phyloP scores from a whole-genome alignment of 2,888 invertebrate species.

The Pristionchus exspectatus region DNA sequence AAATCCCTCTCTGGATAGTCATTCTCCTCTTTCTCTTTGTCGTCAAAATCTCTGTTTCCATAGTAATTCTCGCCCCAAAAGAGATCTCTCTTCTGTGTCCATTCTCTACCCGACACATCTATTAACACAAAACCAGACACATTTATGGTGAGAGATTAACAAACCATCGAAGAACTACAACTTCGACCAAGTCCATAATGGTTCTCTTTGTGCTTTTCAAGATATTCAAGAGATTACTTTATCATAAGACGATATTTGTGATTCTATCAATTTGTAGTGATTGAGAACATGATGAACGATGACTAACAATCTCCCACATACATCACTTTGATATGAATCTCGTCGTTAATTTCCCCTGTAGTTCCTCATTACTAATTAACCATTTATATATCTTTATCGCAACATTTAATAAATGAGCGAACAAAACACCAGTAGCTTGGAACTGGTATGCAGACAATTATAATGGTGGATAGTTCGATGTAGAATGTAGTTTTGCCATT shows the following conservation, averaged over 20 bases:
- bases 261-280: neutral
- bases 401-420: no score
- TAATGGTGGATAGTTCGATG: no score
- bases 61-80: constrained; percentile 3
- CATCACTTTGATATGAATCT: constrained; percentile 16
- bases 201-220: neutral
- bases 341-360: neutral
- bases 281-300: neutral
- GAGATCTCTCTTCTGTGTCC: neutral
- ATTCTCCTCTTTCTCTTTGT: neutral
- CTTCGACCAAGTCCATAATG: neutral
- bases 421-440: no score
- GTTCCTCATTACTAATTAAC: neutral
- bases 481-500: no score
- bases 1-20: neutral
- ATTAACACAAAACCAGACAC: constrained; percentile 7
- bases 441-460: no score
- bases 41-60: neutral
- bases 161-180: constrained; percentile 1
- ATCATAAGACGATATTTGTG: neutral
- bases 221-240: neutral
- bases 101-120: neutral
- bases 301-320: neutral
- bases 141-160: neutral
- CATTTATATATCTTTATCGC: no score